phyloP scores from a whole-genome alignment of 1,140 invertebrate genomes.

The Chironomus striatipennis region DNA sequence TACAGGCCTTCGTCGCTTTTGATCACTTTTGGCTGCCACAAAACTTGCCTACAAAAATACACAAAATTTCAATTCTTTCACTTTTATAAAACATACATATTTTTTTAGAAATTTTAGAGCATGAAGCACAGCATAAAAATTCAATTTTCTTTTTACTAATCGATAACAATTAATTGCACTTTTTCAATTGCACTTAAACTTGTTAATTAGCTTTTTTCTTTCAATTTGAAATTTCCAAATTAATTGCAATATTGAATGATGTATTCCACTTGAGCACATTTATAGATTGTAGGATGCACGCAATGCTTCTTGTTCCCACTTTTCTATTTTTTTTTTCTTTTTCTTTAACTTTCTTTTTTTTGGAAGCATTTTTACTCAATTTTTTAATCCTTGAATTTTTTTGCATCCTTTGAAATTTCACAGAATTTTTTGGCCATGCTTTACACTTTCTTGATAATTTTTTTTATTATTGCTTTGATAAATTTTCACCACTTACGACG shows the following conservation, averaged over 20 bases:
- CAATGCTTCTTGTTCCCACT: not conserved
- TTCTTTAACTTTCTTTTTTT: not conserved
- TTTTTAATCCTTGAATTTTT: not conserved
- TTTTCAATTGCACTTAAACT: not conserved
- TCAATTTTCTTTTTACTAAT: not conserved
- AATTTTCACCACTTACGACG: constrained; percentile 21
- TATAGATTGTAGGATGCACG: not conserved
- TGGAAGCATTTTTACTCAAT: not conserved
- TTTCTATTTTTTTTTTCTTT: not conserved
- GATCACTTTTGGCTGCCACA: not conserved
- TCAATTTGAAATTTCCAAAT: not conserved
- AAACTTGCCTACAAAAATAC: constrained; percentile 8
- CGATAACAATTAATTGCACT: not conserved
- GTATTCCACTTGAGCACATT: not conserved
- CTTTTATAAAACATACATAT: not conserved
- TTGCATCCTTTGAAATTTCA: not conserved
- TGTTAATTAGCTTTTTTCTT: not conserved
- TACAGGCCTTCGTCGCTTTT: constrained; percentile 6
- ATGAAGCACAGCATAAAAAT: not conserved
- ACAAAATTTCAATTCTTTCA: constrained; percentile 26
- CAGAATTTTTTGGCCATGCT: not conserved
- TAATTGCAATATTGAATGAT: not conserved
- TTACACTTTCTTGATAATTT: not conserved
- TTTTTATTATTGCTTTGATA: not conserved
- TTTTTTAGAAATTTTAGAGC: constrained; percentile 22